Evolutionary conservation across 2,797 vertebrate genomes (phyloP).

Genomic region (Myotis findleyi): DNA sequence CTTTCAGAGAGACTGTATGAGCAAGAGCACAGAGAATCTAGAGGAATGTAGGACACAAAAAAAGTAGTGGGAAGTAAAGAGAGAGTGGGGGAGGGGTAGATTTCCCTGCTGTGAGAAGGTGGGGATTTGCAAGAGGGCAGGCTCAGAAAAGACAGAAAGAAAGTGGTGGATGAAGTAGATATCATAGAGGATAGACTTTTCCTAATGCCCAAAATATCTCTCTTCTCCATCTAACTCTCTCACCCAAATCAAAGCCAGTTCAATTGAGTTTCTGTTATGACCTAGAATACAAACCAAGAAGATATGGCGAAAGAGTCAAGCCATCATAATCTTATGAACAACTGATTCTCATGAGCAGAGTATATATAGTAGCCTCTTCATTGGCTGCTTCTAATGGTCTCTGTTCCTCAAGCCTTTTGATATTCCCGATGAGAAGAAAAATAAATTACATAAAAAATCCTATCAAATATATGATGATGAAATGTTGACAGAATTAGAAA

Average conservation of each 20-base stretch:
- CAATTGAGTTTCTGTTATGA: not conserved
- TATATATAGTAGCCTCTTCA: not conserved
- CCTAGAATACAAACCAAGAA: not conserved
- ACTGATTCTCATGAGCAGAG: not conserved
- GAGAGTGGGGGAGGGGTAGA: fast-evolving
- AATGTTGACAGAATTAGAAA: not conserved
- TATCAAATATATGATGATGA: not conserved
- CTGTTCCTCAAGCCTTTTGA: not conserved
- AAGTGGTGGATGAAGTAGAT: not conserved
- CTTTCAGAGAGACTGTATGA: not conserved
- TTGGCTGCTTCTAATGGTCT: not conserved
- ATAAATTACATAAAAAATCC: not conserved
- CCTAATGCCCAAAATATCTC: not conserved
- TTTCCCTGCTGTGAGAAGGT: not conserved
- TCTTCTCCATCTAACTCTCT: not conserved
- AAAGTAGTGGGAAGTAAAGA: not conserved
- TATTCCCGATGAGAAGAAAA: not conserved
- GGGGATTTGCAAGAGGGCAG: not conserved
- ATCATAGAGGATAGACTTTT: not conserved
- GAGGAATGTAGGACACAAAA: not conserved
- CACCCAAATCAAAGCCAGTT: not conserved
- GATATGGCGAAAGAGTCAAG: not conserved
- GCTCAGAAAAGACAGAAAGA: not conserved
- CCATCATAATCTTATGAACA: not conserved
- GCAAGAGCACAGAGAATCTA: not conserved